These are phyloP conservation scores for Lithobates pipiens DNA, from an alignment of 2,797 vertebrate genomes.

Conservation along the genomic window DNA sequence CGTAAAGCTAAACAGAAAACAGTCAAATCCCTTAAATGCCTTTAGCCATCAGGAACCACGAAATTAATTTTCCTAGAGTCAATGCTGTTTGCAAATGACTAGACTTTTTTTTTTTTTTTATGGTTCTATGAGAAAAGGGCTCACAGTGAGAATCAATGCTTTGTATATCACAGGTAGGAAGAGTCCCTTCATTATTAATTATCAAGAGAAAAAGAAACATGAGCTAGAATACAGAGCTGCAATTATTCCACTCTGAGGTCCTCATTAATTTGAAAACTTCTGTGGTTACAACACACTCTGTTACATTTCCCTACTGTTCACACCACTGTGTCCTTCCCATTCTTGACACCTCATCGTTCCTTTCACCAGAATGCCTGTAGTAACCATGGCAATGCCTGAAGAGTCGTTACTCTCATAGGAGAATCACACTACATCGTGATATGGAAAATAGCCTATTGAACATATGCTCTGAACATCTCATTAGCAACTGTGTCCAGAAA, in stretches of 20 bases:
- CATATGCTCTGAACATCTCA: slow-evolving; percentile 43
- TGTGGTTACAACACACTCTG: slow-evolving; percentile 38
- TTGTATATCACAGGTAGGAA: slow-evolving; percentile 41
- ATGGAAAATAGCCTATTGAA: slow-evolving; percentile 29
- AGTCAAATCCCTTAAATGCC: neutral
- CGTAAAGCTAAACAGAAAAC: slow-evolving; percentile 7
- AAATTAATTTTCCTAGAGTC: slow-evolving; percentile 17
- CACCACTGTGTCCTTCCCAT: slow-evolving; percentile 51
- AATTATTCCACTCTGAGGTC: slow-evolving; percentile 51
- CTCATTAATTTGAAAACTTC: slow-evolving; percentile 52
- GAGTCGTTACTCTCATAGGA: slow-evolving; percentile 38
- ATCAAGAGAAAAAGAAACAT: slow-evolving; percentile 49
- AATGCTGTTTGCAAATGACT: slow-evolving; percentile 33
- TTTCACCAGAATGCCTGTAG: slow-evolving; percentile 39
- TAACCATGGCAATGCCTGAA: slow-evolving; percentile 43
- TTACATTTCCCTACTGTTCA: slow-evolving; percentile 48
- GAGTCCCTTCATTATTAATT: slow-evolving; percentile 45
- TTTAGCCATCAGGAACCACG: neutral
- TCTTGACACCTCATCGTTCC: slow-evolving; percentile 41
- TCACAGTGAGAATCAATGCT: slow-evolving; percentile 32
- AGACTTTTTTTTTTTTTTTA: slow-evolving; percentile 1
- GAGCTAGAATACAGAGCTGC: slow-evolving; percentile 40
- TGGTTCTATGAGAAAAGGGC: slow-evolving; percentile 25
- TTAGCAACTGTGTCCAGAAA: slow-evolving; percentile 28
- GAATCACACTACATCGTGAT: slow-evolving; percentile 9